A percentile compares a stretch with the other conserved stretches of the same genome.
Evolutionary conservation across 2,888 invertebrate genomes (phyloP).

Genomic region (Rhyacophila evoluta): DNA sequence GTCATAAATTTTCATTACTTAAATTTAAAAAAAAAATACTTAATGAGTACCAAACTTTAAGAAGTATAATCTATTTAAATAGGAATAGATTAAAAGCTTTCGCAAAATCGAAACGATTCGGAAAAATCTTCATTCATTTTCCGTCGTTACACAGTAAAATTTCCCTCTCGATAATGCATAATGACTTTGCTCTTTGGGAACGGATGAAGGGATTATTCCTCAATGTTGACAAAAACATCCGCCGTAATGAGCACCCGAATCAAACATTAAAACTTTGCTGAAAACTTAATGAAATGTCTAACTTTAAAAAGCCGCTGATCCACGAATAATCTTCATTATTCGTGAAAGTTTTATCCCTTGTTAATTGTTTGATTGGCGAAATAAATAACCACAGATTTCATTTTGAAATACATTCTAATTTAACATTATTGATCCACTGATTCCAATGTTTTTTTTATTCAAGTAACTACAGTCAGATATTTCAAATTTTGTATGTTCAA

Average conservation of each 20-base stretch:
- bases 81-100: no score
- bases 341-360: not conserved
- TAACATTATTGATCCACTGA: no score
- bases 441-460: no score
- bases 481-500: no score
- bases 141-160: not conserved
- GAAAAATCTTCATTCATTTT: not conserved
- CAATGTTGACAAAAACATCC: constrained; percentile 39
- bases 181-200: constrained; percentile 25
- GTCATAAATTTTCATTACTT: no score
- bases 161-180: constrained; percentile 16
- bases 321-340: not conserved
- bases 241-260: constrained; percentile 41
- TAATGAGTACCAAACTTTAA: no score
- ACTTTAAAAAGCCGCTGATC: not conserved
- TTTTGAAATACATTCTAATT: no score
- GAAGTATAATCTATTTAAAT: no score
- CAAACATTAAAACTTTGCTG: constrained; percentile 39
- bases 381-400: not conserved
- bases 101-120: not conserved
- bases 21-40: no score
- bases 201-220: not conserved
- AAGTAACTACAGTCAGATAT: no score
- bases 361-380: not conserved
- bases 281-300: not conserved